Evolutionary conservation across 2,113 vertebrate species (phyloP), one percentile per base, ranked within the genome.

Genomic region (Triplophysa siluroides): DNA sequence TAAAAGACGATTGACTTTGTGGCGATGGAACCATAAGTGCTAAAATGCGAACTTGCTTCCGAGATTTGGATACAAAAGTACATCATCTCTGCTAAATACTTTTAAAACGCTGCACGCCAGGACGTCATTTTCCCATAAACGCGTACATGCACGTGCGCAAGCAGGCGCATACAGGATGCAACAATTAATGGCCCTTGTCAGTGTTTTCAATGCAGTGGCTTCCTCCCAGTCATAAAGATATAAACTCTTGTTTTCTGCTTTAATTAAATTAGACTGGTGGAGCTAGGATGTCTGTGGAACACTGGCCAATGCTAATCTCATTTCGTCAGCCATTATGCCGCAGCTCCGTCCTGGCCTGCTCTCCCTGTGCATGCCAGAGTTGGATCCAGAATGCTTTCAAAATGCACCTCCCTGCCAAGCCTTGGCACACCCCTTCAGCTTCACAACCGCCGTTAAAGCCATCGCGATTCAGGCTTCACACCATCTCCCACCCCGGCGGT

Each of bases 261-360:
- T 78, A 87, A 87, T 87, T 79, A 69, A 84, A 84, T 87, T 85
- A 84, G 80, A 79, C 84, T 76, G 74, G 79, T 83, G 72, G 81
- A 84, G 76, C 61, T 72, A 84, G 80, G 84, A 81, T 83, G 81
- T 81, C 84, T 83, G 76, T 81, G 76, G 78, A 85, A 84, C 78
- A 58, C 64, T 78, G 74, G 80, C 75, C 80, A 83, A 84, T 83
- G 74, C 69, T 82, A 87, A 84, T 86, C 83, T 60, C 24, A 75
- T 84, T 87, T 84, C 74, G 58, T 78, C 83, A 83, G 71, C 71
- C 64, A 84, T 81, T 71, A 80, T 50, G 68, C 50, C 74, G 38
- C 52, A 81, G 69, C 63, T 52, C 26, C 58, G 58, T 29, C 64
- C 16, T 80, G 76, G 76, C 80, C 76, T 70, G 79, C 43, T 75